Percentiles rank a stretch among this genome's conserved stretches.
These are phyloP conservation scores for Neoitamus cyanurus DNA, from an alignment of 2,888 invertebrate species.

Conservation along the genomic window DNA sequence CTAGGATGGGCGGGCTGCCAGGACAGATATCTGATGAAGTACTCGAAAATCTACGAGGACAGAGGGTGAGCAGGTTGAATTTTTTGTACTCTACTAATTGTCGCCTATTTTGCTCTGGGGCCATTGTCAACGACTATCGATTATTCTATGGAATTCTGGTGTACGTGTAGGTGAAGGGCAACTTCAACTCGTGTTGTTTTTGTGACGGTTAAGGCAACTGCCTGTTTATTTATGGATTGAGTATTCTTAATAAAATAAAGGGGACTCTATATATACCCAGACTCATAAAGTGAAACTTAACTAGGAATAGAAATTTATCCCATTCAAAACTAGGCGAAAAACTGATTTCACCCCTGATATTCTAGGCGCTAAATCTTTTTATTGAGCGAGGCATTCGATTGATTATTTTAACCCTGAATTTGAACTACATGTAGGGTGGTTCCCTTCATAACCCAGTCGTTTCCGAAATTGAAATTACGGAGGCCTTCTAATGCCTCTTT, in stretches of 20 bases:
- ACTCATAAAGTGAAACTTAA: no score
- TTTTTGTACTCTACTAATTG: neutral
- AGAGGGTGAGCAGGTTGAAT: slow-evolving; percentile 71
- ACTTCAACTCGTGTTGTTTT: neutral
- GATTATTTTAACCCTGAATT: no score
- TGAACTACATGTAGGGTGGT: no score
- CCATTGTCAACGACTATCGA: neutral
- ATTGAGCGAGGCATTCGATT: no score
- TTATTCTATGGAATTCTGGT: neutral
- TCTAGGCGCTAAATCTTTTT: no score
- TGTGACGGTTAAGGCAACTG: slow-evolving; percentile 2
- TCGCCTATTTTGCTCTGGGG: neutral
- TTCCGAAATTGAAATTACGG: no score
- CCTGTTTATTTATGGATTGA: neutral
- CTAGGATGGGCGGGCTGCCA: slow-evolving; percentile 85
- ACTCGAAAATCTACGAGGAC: slow-evolving; percentile 81
- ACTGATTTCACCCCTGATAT: no score
- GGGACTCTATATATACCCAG: no score
- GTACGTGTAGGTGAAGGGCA: neutral
- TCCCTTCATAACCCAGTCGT: no score
- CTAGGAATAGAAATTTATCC: no score
- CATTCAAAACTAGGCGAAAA: no score
- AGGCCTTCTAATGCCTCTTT: no score
- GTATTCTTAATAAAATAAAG: neutral
- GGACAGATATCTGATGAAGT: slow-evolving; percentile 81